A percentile compares a stretch with the other conserved stretches of the same genome.
Evolutionary conservation across 2,888 invertebrate genomes (phyloP).

Genomic region (Machimus atricapillus): DNA sequence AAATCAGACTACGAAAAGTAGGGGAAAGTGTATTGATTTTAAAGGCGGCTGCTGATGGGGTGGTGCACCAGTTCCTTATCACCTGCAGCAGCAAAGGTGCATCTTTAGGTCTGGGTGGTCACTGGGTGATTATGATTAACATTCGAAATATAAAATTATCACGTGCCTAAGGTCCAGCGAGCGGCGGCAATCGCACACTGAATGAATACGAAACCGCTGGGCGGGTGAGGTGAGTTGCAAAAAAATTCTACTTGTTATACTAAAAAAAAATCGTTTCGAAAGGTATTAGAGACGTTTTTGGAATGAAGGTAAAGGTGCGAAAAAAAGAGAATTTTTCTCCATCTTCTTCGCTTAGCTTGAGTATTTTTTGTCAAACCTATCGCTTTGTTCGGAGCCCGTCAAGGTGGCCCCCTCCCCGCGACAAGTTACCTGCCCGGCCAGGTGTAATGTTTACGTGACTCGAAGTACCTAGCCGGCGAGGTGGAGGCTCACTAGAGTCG

Average conservation of each 20-base stretch:
- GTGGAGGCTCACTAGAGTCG: neutral
- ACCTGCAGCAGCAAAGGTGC: neutral
- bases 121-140: neutral
- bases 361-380: neutral
- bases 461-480: neutral
- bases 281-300: neutral
- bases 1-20: neutral
- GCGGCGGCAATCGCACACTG: neutral
- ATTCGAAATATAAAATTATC: neutral
- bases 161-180: neutral
- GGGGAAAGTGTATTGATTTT: neutral
- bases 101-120: neutral
- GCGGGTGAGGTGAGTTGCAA: neutral
- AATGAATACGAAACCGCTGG: neutral
- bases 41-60: neutral
- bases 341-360: neutral
- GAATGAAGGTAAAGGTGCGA: neutral
- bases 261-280: neutral
- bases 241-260: neutral
- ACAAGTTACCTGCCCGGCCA: neutral
- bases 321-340: neutral
- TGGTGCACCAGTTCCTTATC: neutral
- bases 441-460: constrained; percentile 14
- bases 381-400: neutral
- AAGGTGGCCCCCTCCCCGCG: neutral